These are phyloP conservation scores for Malurus cyaneus DNA, from an alignment of 2,113 vertebrate species.

Conservation along the genomic window DNA sequence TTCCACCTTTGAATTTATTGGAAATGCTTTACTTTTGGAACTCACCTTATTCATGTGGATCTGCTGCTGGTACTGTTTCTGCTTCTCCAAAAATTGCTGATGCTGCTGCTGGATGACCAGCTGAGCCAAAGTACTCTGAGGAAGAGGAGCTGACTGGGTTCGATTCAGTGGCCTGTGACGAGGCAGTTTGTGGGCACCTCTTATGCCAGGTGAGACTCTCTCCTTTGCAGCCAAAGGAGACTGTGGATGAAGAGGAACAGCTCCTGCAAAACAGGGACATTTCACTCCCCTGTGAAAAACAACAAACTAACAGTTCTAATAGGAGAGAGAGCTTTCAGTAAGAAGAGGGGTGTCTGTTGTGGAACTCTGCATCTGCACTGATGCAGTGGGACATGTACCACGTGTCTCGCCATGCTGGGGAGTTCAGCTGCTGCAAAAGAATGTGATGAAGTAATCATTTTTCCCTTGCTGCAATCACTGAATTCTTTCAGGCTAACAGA, in stretches of 20 bases:
- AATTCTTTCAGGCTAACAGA: constrained; percentile 17
- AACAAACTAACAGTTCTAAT: neutral
- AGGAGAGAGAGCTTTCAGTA: neutral
- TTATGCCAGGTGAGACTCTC: constrained; percentile 79
- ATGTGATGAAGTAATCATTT: constrained; percentile 55
- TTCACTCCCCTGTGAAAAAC: neutral
- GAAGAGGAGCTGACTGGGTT: constrained; percentile 95
- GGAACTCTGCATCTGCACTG: neutral
- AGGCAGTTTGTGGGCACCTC: constrained; percentile 86
- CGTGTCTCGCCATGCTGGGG: neutral
- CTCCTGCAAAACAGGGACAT: constrained; percentile 75
- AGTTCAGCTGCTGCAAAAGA: constrained; percentile 29
- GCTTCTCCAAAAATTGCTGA: constrained; percentile 96
- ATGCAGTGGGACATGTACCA: neutral
- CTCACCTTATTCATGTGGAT: constrained; percentile 97
- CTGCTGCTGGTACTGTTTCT: constrained; percentile 97
- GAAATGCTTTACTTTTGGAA: neutral
- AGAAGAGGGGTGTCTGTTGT: neutral
- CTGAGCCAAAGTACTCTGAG: constrained; percentile 94
- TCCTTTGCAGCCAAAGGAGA: constrained; percentile 91
- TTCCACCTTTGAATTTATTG: neutral
- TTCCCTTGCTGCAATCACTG: constrained; percentile 12
- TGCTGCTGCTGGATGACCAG: constrained; percentile 98
- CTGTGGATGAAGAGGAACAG: constrained; percentile 85
- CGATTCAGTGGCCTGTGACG: constrained; percentile 93